phyloP scores from a whole-genome alignment of 1,140 invertebrate genomes.

The Bombus difficillimus region DNA sequence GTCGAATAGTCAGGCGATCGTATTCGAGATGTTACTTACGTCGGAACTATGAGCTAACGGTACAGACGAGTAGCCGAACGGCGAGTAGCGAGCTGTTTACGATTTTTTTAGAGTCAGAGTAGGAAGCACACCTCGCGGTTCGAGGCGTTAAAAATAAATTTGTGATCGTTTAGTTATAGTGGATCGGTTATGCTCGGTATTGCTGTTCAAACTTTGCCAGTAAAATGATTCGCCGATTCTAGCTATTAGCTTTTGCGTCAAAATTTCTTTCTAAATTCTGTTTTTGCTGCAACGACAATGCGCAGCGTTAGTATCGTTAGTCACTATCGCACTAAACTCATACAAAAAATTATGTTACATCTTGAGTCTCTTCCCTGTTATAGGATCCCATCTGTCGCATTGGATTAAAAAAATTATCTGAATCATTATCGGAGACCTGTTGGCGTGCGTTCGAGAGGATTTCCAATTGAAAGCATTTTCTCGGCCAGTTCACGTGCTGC shows the following conservation, averaged over 20 bases:
- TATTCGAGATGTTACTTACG: constrained; percentile 66
- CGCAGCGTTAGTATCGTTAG: no score
- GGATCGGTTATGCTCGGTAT: constrained; percentile 16
- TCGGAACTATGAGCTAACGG: constrained; percentile 73
- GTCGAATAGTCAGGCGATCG: constrained; percentile 38
- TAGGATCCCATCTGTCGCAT: neutral
- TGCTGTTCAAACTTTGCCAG: neutral
- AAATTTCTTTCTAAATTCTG: neutral
- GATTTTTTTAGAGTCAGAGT: constrained; percentile 54
- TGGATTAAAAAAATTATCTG: neutral
- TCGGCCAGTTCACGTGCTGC: no score
- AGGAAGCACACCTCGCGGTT: constrained; percentile 51
- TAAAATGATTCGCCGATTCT: neutral
- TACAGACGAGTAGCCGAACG: constrained; percentile 66
- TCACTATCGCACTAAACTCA: no score
- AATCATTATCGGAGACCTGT: no score
- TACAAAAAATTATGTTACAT: neutral
- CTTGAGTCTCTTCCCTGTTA: neutral
- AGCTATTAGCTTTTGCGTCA: neutral
- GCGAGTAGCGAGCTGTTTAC: constrained; percentile 40
- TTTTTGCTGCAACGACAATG: neutral
- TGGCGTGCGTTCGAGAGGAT: neutral
- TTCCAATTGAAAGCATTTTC: neutral
- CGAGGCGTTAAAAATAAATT: constrained; percentile 49
- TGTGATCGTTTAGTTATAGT: constrained; percentile 26